Evolutionary conservation across 2,888 invertebrate genomes (phyloP).

Genomic region (Thyatira batis): DNA sequence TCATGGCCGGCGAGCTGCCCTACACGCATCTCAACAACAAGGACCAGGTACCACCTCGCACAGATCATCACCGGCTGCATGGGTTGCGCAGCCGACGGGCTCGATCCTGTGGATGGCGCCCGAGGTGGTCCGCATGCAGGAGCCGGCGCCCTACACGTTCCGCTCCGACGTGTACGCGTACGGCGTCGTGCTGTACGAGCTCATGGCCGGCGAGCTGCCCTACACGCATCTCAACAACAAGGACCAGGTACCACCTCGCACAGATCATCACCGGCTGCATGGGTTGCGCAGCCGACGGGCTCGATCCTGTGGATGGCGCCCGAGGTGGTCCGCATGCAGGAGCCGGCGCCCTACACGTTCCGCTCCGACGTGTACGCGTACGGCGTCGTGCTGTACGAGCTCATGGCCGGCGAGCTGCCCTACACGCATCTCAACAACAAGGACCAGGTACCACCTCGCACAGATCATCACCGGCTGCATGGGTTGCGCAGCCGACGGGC

Average conservation of each 20-base stretch:
- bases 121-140: slow-evolving; percentile 99
- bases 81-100: too few species aligned
- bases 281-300: too few species aligned
- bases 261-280: too few species aligned
- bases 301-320: slow-evolving; percentile 99
- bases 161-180: slow-evolving; percentile 99
- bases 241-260: slow-evolving; percentile 85
- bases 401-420: slow-evolving; percentile 95
- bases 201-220: slow-evolving; percentile 95
- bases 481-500: too few species aligned
- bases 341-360: slow-evolving; percentile 97
- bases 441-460: slow-evolving; percentile 85
- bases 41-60: slow-evolving; percentile 85
- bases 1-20: slow-evolving; percentile 95
- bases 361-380: slow-evolving; percentile 99
- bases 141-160: slow-evolving; percentile 97
- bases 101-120: slow-evolving; percentile 99
- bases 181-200: slow-evolving; percentile 98
- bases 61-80: too few species aligned
- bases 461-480: too few species aligned
- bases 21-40: slow-evolving; percentile 97
- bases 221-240: slow-evolving; percentile 97
- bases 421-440: slow-evolving; percentile 97
- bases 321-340: slow-evolving; percentile 99
- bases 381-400: slow-evolving; percentile 98